Evolutionary conservation across 2,888 invertebrate genomes (phyloP).

Genomic region (Chirona hameri): DNA sequence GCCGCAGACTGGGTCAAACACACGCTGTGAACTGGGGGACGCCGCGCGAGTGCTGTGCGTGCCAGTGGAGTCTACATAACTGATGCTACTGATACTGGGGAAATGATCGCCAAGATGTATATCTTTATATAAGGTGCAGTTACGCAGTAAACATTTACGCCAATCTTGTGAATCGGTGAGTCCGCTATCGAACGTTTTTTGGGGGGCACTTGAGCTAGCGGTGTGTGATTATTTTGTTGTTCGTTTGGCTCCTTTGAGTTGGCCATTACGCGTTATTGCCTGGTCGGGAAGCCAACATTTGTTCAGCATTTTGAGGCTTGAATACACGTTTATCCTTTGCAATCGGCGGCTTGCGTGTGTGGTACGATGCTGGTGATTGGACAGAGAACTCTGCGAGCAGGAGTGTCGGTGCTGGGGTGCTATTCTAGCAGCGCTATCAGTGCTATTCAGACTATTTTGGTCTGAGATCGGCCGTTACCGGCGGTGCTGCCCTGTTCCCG

Average conservation of each 20-base stretch:
- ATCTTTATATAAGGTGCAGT: not conserved
- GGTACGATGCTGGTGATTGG: too few relatives aligned
- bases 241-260: not conserved
- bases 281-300: not conserved
- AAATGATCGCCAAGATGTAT: not conserved
- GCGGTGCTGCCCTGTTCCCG: too few relatives aligned
- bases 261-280: constrained; percentile 1
- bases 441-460: too few relatives aligned
- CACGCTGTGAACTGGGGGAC: not conserved
- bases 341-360: not conserved
- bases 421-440: too few relatives aligned
- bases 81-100: not conserved
- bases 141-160: not conserved
- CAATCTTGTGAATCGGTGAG: not conserved
- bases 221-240: not conserved
- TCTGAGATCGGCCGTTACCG: too few relatives aligned
- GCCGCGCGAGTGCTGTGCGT: not conserved
- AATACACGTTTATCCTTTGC: constrained; percentile 23
- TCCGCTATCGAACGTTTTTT: not conserved
- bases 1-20: not conserved
- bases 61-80: not conserved
- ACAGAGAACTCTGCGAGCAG: too few relatives aligned
- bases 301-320: not conserved
- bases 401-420: too few relatives aligned
- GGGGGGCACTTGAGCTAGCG: not conserved